phyloP scores from a whole-genome alignment of 2,113 vertebrate species.

The Kryptolebias marmoratus region DNA sequence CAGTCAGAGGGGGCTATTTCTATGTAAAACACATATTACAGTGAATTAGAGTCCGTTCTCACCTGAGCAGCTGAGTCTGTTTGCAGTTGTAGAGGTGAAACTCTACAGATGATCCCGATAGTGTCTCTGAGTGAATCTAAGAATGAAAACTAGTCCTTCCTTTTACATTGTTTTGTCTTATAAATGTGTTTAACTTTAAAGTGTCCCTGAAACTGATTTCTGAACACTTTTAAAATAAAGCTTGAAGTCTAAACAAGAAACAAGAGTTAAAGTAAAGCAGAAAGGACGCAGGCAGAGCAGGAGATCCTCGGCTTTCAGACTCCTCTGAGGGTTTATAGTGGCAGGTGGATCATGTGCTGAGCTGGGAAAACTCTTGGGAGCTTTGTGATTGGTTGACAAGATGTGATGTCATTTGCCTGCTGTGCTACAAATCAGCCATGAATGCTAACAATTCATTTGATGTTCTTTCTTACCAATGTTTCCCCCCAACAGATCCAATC shows the following conservation, averaged over 20 bases:
- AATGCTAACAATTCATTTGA: not conserved
- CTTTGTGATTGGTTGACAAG: slow-evolving; percentile 44
- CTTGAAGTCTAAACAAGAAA: not conserved
- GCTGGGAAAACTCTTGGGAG: slow-evolving; percentile 14
- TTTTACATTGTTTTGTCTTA: not conserved
- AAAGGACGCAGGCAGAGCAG: not conserved
- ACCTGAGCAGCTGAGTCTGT: slow-evolving; percentile 39
- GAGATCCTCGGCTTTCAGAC: slow-evolving; percentile 12
- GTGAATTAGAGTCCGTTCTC: slow-evolving; percentile 6
- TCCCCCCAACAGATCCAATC: not conserved
- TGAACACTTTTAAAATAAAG: not conserved
- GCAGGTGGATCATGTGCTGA: slow-evolving; percentile 45
- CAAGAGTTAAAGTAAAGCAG: not conserved
- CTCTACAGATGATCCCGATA: slow-evolving; percentile 10
- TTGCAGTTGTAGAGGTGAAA: not conserved
- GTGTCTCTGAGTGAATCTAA: not conserved
- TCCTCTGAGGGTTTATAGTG: slow-evolving; percentile 17
- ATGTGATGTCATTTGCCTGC: slow-evolving; percentile 37
- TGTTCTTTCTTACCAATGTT: not conserved
- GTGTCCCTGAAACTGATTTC: not conserved
- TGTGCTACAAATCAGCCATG: not conserved
- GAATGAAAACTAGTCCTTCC: not conserved
- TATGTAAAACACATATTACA: not conserved
- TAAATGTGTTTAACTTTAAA: not conserved
- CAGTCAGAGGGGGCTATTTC: not conserved